Conservation (phyloP, 2,113 vertebrate species). For the Percina caprodes region DNA sequence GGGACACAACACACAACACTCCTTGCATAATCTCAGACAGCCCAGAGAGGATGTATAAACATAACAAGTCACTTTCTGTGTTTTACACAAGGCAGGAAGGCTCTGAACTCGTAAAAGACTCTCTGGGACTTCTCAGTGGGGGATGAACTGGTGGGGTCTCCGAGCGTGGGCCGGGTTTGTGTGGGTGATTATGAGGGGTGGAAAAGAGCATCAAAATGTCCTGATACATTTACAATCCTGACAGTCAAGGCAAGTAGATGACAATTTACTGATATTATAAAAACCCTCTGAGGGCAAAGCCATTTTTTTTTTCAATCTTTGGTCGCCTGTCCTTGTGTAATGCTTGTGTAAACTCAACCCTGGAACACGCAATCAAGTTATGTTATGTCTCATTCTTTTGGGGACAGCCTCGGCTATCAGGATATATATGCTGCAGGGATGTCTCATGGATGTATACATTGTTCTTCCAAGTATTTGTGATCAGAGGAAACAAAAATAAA, state of each 20-base stretch:
- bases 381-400: no score
- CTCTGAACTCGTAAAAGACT: constrained; percentile 15
- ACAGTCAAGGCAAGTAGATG: not conserved
- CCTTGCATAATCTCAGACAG: constrained; percentile 3
- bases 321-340: no score
- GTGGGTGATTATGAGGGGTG: constrained; percentile 19
- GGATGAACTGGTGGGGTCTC: not conserved
- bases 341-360: no score
- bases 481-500: no score
- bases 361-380: no score
- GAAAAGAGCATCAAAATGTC: constrained; percentile 6
- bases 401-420: no score
- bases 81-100: constrained; percentile 33
- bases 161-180: not conserved
- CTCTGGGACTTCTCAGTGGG: constrained; percentile 26
- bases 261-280: not conserved
- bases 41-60: constrained; percentile 14
- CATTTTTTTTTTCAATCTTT: no score
- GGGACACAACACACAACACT: not conserved
- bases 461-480: no score
- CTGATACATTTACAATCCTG: not conserved
- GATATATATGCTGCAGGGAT: no score
- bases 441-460: no score
- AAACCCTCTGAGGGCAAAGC: no score
- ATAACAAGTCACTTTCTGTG: constrained; percentile 22